These are phyloP conservation scores for Zootoca vivipara DNA, from an alignment of 2,113 vertebrate genomes.

Conservation along the genomic window DNA sequence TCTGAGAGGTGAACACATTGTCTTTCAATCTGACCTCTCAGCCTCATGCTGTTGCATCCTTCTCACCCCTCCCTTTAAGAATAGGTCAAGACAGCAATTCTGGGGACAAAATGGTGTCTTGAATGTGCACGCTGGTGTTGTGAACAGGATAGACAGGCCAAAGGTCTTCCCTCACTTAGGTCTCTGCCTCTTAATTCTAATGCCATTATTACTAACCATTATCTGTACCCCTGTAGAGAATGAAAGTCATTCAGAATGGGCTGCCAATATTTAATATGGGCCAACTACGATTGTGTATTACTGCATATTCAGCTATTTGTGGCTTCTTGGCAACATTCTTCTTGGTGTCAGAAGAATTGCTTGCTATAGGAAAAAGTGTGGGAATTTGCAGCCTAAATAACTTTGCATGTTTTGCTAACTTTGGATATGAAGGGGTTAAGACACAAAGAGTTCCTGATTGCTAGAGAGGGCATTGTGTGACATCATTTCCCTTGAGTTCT, in stretches of 20 bases:
- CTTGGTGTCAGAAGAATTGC: neutral
- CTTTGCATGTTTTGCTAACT: no score
- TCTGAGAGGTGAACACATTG: neutral
- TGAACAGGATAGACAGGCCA: neutral
- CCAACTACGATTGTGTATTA: neutral
- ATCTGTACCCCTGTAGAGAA: neutral
- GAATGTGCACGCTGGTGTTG: neutral
- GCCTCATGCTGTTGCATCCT: neutral
- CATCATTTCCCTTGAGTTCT: no score
- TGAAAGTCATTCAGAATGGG: neutral
- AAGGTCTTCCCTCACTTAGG: neutral
- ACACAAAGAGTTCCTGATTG: no score
- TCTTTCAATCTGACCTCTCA: neutral
- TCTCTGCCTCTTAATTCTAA: no score
- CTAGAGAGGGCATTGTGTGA: no score
- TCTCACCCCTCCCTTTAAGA: no score
- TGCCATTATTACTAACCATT: neutral
- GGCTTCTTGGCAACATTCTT: neutral
- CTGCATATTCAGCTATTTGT: neutral
- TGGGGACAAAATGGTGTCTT: neutral
- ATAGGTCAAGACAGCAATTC: neutral
- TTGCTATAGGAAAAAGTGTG: neutral
- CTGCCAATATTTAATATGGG: no score
- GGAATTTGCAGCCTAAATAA: no score
- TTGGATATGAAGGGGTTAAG: no score